These are phyloP conservation scores for Drosophila engyochracea DNA, from an alignment of 2,888 invertebrate species.

Conservation along the genomic window DNA sequence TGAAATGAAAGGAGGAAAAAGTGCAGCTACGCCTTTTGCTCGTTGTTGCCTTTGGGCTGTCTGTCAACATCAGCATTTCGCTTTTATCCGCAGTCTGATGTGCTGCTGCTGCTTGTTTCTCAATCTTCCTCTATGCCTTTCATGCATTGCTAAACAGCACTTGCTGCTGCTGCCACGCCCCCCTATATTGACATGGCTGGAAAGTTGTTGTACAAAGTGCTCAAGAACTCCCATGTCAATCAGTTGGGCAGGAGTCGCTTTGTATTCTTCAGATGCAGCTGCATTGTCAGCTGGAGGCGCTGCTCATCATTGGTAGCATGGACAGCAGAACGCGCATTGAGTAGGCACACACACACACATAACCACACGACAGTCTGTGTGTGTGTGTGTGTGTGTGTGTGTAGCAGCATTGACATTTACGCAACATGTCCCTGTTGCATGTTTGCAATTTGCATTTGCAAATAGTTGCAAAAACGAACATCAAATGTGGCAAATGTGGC, in stretches of 20 bases:
- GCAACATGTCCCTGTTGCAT: slow-evolving; percentile 82
- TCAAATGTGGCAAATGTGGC: slow-evolving; percentile 74
- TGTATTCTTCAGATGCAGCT: slow-evolving; percentile 34
- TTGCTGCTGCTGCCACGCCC: slow-evolving; percentile 28
- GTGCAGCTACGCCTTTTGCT: slow-evolving; percentile 23
- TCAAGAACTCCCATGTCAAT: slow-evolving; percentile 61
- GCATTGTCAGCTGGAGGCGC: slow-evolving; percentile 25
- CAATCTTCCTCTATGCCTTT: slow-evolving; percentile 26
- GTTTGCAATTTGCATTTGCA: slow-evolving; percentile 82
- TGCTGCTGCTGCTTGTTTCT: not conserved
- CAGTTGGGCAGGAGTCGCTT: slow-evolving; percentile 49
- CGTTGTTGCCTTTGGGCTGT: slow-evolving; percentile 12
- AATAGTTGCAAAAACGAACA: slow-evolving; percentile 81
- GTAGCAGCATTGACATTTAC: slow-evolving; percentile 76
- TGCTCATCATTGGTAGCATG: slow-evolving; percentile 58
- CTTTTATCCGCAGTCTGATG: slow-evolving; percentile 9
- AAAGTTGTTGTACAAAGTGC: slow-evolving; percentile 19
- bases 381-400: slow-evolving; percentile 4
- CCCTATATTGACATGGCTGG: slow-evolving; percentile 5
- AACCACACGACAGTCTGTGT: not conserved
- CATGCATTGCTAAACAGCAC: slow-evolving; percentile 32
- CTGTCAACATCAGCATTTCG: slow-evolving; percentile 39
- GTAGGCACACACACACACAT: slow-evolving; percentile 42
- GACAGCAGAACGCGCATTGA: slow-evolving; percentile 60
- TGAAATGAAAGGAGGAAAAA: not conserved